These are phyloP conservation scores for Volucella inflata DNA, from an alignment of 2,888 invertebrate species.

Conservation along the genomic window DNA sequence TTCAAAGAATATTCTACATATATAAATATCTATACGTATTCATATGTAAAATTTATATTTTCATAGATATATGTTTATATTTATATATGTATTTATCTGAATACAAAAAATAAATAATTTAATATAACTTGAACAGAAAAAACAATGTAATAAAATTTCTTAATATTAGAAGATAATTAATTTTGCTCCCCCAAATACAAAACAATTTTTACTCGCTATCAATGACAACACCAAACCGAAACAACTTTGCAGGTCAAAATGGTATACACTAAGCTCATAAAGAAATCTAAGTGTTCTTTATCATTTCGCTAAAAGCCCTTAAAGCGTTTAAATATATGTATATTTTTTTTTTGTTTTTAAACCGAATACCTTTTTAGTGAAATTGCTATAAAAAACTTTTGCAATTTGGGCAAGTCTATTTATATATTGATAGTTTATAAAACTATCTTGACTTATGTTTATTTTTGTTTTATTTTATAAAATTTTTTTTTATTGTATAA, in stretches of 20 bases:
- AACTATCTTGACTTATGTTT: background rate
- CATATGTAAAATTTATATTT: slow-evolving; percentile 49
- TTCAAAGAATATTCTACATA: slow-evolving; percentile 57
- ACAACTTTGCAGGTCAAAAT: slow-evolving; percentile 14
- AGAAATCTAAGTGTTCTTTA: background rate
- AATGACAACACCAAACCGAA: slow-evolving; percentile 5
- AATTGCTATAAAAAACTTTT: too few species aligned
- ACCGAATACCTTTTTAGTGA: too few species aligned
- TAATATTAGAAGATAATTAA: slow-evolving; percentile 33
- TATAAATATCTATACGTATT: slow-evolving; percentile 53
- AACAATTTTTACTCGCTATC: slow-evolving; percentile 22
- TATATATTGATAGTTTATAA: background rate
- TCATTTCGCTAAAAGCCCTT: background rate
- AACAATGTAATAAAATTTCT: slow-evolving; percentile 35
- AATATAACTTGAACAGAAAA: slow-evolving; percentile 19
- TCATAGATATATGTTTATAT: slow-evolving; percentile 65
- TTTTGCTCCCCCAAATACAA: slow-evolving; percentile 34
- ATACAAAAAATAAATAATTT: slow-evolving; percentile 30
- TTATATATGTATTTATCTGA: slow-evolving; percentile 59
- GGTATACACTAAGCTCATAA: background rate
- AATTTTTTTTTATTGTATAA: background rate
- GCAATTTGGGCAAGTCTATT: too few species aligned
- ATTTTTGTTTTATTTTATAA: background rate
- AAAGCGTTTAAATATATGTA: background rate
- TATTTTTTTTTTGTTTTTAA: too few species aligned